Evolutionary conservation across 2,113 vertebrate species (phyloP), one percentile per base, ranked within the genome.

Genomic region (Mastomys natalensis): DNA sequence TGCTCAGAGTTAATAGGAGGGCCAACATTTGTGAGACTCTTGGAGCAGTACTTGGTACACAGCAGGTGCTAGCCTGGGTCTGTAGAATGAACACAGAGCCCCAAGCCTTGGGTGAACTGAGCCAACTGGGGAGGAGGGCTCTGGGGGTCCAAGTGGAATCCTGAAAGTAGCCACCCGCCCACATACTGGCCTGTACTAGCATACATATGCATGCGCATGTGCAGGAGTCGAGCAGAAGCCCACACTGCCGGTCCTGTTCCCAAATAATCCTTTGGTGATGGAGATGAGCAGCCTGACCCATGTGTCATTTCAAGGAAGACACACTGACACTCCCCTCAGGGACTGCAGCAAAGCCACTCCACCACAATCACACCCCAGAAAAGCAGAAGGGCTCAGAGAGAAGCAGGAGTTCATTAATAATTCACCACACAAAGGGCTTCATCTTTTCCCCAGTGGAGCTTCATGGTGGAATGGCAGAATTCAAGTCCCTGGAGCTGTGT

Each of bases 151-250:
- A n/a, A 0, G 17, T 51, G 76, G 62, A 51, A 55, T 13, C 22
- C 76, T 48, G 70, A 37, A 37, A 91, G 19, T 17, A 1, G 13
- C 26, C 53, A 34, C 0, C 0, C 31, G 1, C 4, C 51, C 55
- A 31, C 0, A 0, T 3, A 3, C 8, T 60, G n/a, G 43, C 87
- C 66, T 17, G 19, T 0, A 0, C 0, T 34, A 5, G 74, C 0
- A 17, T n/a, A 22, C 53, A 2, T 13, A 58, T 53, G 1, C 5
- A 0, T 0, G 26, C n/a, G 40, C 68, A 1, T 10, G 62, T 58
- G 2, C 7, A 1, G 91, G 64, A 85, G 51, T 7, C 70, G 66
- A 2, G 45, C 0, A 7, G 1, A 2, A 22, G 19, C 64, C 22
- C 70, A 55, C 74, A 68, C 93, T 66, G 0, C 0, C 1, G 0